Evolutionary conservation across 1,140 invertebrate genomes (phyloP).

Genomic region (Microplitis mediator): DNA sequence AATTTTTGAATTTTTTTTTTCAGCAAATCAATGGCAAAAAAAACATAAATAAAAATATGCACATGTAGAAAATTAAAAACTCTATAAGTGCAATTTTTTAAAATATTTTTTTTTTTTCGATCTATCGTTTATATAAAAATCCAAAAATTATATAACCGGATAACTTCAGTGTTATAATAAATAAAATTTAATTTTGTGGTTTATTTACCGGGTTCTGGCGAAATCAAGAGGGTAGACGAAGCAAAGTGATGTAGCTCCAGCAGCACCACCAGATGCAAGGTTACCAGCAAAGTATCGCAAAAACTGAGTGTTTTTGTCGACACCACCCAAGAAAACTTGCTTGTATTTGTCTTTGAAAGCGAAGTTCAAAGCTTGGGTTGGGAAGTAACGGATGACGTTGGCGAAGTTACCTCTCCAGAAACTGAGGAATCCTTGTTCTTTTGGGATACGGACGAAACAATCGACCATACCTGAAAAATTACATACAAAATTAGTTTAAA

Average conservation of each 20-base stretch:
- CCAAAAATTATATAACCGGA: too few species aligned
- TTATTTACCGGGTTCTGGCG: slow-evolving; percentile 81
- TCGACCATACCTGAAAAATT: slow-evolving; percentile 78
- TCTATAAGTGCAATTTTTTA: too few species aligned
- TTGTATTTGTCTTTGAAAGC: slow-evolving; percentile 94
- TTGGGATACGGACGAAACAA: slow-evolving; percentile 84
- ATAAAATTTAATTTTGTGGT: background rate
- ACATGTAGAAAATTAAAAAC: too few species aligned
- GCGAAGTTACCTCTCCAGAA: slow-evolving; percentile 95
- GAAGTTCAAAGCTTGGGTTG: slow-evolving; percentile 95
- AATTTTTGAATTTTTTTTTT: too few species aligned
- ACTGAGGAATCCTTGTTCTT: slow-evolving; percentile 82
- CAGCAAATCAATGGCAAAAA: too few species aligned
- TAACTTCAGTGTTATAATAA: background rate
- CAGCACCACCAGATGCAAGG: slow-evolving; percentile 90
- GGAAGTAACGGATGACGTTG: slow-evolving; percentile 93
- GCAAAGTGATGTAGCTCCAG: slow-evolving; percentile 91
- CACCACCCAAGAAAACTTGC: slow-evolving; percentile 79
- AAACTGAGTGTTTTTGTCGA: slow-evolving; percentile 90
- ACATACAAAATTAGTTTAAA: background rate
- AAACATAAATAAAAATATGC: too few species aligned
- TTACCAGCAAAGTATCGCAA: slow-evolving; percentile 85
- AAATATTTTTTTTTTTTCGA: too few species aligned
- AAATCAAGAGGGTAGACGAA: slow-evolving; percentile 97
- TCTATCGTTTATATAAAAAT: too few species aligned